A percentile compares a stretch with the other conserved stretches of the same genome.
These are phyloP conservation scores for Henricia sp. DNA, from an alignment of 53 echinoderm and acorn worm genomes.

Conservation along the genomic window DNA sequence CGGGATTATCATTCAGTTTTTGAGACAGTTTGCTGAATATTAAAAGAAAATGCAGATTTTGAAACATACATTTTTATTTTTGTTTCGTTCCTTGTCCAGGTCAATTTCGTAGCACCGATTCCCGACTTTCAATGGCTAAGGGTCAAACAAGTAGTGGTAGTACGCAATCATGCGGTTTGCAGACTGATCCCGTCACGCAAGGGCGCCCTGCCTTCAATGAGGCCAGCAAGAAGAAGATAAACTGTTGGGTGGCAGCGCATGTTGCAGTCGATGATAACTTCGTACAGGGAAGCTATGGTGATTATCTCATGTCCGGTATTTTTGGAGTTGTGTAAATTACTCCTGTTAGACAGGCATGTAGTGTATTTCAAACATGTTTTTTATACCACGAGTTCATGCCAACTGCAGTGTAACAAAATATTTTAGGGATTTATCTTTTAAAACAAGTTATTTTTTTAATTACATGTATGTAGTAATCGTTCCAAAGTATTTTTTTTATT, in stretches of 20 bases:
- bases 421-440: too few species aligned
- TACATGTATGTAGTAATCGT: too few species aligned
- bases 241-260: conserved; percentile 37
- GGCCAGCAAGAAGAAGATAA: conserved; percentile 13
- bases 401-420: too few species aligned
- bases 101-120: conserved; percentile 29
- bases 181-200: not conserved
- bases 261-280: conserved; percentile 59
- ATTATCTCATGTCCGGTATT: conserved; percentile 66
- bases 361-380: too few species aligned
- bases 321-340: too few species aligned
- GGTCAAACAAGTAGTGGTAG: not conserved
- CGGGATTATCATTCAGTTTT: too few species aligned
- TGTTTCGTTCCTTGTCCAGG: conserved; percentile 1
- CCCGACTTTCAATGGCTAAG: conserved; percentile 21
- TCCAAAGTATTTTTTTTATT: too few species aligned
- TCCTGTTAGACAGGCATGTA: too few species aligned
- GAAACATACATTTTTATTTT: not conserved
- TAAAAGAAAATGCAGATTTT: too few species aligned
- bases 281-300: conserved; percentile 74
- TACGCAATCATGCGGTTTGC: not conserved
- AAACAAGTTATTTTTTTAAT: too few species aligned
- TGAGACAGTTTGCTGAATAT: too few species aligned
- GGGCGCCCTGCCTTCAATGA: conserved; percentile 37
- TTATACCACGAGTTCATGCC: too few species aligned